Percentiles rank a stretch among this genome's conserved stretches.
Evolutionary conservation across 2,888 invertebrate species (phyloP).

Genomic region (Odontothrips loti): DNA sequence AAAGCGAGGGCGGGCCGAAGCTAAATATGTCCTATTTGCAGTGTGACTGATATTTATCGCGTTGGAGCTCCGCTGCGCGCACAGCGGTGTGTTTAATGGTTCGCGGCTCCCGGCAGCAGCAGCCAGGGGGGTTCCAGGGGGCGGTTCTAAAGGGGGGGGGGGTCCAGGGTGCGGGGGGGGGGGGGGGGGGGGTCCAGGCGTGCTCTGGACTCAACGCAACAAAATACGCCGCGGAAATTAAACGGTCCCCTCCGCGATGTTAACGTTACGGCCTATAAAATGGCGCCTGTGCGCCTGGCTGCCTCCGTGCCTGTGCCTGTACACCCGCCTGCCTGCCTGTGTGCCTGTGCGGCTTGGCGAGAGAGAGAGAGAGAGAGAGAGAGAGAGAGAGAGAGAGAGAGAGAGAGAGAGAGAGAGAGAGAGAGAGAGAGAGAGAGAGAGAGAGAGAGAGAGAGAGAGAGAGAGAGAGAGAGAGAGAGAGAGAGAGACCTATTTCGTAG

Average conservation of each 20-base stretch:
- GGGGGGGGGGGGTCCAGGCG: background rate
- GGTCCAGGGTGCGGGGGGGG: background rate
- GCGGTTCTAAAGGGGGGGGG: background rate
- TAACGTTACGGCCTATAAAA: conserved; percentile 26
- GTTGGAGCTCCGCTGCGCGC: background rate
- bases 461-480: too few species aligned
- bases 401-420: too few species aligned
- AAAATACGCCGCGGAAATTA: conserved; percentile 25
- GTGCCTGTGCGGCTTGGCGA: too few species aligned
- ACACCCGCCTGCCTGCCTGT: too few species aligned
- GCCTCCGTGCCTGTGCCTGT: background rate
- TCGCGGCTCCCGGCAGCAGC: background rate
- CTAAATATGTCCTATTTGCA: conserved; percentile 25
- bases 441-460: too few species aligned
- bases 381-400: too few species aligned
- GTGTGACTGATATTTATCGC: conserved; percentile 26
- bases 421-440: too few species aligned
- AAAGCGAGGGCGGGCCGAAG: background rate
- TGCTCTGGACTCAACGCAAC: background rate
- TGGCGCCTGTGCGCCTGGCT: background rate
- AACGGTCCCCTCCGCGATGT: conserved; percentile 7
- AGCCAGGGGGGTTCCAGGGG: background rate
- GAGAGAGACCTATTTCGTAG: too few species aligned
- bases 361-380: too few species aligned
- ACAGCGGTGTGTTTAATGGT: conserved; percentile 21